These are phyloP conservation scores for Hypselothyrea guttata DNA, from an alignment of 2,888 invertebrate genomes.

Conservation along the genomic window DNA sequence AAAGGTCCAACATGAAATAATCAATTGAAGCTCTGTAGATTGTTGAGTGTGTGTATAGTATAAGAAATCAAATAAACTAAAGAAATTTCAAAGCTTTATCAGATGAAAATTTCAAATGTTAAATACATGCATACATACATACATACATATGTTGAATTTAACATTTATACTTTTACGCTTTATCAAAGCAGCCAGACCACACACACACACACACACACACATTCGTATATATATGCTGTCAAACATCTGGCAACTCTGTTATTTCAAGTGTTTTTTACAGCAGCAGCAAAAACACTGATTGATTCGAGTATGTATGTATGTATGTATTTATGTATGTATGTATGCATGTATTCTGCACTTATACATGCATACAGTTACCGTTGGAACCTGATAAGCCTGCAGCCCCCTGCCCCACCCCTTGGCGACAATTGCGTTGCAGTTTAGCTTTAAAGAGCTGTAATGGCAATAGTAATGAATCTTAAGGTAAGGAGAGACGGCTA, in stretches of 20 bases:
- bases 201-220: conserved; percentile 9
- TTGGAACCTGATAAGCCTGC: not conserved
- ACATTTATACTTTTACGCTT: conserved; percentile 14
- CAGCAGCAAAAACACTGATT: conserved; percentile 25
- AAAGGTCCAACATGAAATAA: too few species aligned
- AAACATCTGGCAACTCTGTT: conserved; percentile 33
- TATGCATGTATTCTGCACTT: too few species aligned
- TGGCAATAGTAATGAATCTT: not conserved
- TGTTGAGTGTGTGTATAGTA: not conserved
- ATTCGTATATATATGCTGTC: not conserved
- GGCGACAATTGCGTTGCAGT: conserved; percentile 39
- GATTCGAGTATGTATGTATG: conserved; percentile 16
- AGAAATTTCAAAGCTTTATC: not conserved
- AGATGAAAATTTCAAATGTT: not conserved
- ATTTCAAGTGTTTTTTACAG: conserved; percentile 30
- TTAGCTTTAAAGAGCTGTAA: conserved; percentile 22
- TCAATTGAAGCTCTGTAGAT: not conserved
- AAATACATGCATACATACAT: not conserved
- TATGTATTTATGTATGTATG: not conserved
- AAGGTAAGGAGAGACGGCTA: not conserved
- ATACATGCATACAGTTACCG: not conserved
- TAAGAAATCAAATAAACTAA: too few species aligned
- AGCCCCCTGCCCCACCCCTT: not conserved
- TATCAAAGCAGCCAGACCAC: conserved; percentile 15
- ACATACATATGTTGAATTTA: conserved; percentile 5